These are phyloP conservation scores for Drosophila ficusphila DNA, from an alignment of 1,140 invertebrate genomes.

Conservation along the genomic window DNA sequence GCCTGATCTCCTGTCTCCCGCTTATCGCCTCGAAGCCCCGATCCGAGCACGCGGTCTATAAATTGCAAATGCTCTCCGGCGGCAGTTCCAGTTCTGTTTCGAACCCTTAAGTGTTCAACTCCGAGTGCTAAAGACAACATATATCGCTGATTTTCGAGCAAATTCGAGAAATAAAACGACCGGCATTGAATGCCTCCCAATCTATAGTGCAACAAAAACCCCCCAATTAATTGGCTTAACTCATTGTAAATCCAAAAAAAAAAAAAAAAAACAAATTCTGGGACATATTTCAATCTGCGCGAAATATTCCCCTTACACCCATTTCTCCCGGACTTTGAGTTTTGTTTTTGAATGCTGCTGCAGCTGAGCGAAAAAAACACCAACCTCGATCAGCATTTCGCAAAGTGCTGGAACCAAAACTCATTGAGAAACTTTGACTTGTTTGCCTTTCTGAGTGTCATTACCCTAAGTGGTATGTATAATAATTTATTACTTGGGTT, in stretches of 20 bases:
- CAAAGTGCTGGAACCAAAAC: constrained; percentile 42
- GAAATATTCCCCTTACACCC: constrained; percentile 18
- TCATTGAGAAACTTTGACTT: constrained; percentile 13
- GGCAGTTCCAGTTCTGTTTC: constrained; percentile 55
- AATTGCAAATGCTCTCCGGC: constrained; percentile 29
- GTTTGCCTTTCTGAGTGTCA: constrained; percentile 24
- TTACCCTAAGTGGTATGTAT: constrained; percentile 51
- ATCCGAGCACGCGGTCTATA: constrained; percentile 53
- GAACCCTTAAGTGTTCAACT: constrained; percentile 51
- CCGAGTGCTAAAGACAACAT: constrained; percentile 5
- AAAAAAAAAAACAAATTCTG: background rate
- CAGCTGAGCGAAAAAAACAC: constrained; percentile 36
- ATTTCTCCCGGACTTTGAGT: constrained; percentile 4
- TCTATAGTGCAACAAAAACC: background rate
- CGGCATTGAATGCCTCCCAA: constrained; percentile 56
- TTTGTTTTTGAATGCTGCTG: constrained; percentile 63
- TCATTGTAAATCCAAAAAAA: background rate
- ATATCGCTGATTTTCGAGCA: constrained; percentile 21
- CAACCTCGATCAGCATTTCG: constrained; percentile 50
- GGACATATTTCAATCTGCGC: constrained; percentile 10
- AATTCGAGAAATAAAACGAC: constrained; percentile 6
- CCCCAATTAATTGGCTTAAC: background rate
- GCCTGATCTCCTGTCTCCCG: constrained; percentile 59
- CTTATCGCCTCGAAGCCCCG: constrained; percentile 35
- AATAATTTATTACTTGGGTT: fast-evolving